These are phyloP conservation scores for Cyclophora albipunctata DNA, from an alignment of 2,888 invertebrate genomes.

Conservation along the genomic window DNA sequence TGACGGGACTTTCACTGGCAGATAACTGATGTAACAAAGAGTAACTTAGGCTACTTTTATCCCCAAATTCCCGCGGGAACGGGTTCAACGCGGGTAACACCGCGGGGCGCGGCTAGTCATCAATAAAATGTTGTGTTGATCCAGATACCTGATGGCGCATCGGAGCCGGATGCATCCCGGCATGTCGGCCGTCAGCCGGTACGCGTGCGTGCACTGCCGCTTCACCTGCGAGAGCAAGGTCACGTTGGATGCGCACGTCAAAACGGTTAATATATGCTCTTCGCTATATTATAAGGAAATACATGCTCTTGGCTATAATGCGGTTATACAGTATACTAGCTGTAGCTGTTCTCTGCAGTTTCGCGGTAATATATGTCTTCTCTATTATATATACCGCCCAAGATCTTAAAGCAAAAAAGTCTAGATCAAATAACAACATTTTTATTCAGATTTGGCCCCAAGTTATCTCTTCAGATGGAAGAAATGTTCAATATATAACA, in stretches of 20 bases:
- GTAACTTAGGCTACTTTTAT: no score
- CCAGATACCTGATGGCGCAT: slow-evolving; percentile 69
- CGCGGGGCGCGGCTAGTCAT: no score
- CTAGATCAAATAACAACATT: no score
- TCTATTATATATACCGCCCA: slow-evolving; percentile 18
- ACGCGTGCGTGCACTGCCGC: slow-evolving; percentile 65
- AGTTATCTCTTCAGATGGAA: no score
- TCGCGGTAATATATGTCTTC: neutral
- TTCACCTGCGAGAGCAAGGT: slow-evolving; percentile 43
- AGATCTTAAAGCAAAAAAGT: no score
- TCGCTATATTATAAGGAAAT: neutral
- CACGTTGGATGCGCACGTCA: slow-evolving; percentile 38
- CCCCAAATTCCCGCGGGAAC: no score
- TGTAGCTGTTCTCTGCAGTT: slow-evolving; percentile 36
- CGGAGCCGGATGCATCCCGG: slow-evolving; percentile 66
- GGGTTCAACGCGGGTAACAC: no score
- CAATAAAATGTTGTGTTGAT: no score
- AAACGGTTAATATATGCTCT: slow-evolving; percentile 28
- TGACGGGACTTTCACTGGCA: no score
- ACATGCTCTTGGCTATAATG: neutral
- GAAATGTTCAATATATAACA: no score
- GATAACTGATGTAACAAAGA: no score
- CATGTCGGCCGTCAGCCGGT: slow-evolving; percentile 41
- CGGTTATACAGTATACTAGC: slow-evolving; percentile 56
- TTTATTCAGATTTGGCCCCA: no score